Evolutionary conservation across 1,140 invertebrate genomes (phyloP).

Genomic region (Tribolium castaneum): DNA sequence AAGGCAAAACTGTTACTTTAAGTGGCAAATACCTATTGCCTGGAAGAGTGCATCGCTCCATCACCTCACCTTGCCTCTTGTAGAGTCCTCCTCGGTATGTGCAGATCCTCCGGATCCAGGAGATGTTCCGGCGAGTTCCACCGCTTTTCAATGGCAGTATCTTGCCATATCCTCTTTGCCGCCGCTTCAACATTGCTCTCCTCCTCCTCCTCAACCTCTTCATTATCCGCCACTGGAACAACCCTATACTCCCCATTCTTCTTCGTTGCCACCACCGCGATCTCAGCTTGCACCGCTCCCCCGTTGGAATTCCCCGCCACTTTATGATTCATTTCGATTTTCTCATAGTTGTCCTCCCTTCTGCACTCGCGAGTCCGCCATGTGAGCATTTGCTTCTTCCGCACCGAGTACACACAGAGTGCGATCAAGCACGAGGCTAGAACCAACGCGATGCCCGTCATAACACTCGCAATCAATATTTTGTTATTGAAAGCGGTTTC

Average conservation of each 20-base stretch:
- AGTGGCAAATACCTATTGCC: background rate
- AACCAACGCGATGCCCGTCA: slow-evolving; percentile 70
- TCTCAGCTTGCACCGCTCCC: slow-evolving; percentile 49
- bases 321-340: slow-evolving; percentile 77
- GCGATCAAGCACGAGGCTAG: slow-evolving; percentile 71
- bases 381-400: slow-evolving; percentile 59
- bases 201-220: slow-evolving; percentile 65
- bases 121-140: slow-evolving; percentile 54
- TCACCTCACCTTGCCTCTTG: slow-evolving; percentile 53
- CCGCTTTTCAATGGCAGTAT: slow-evolving; percentile 27
- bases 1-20: background rate
- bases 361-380: slow-evolving; percentile 60
- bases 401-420: slow-evolving; percentile 70
- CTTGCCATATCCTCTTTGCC: slow-evolving; percentile 45
- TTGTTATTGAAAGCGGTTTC: slow-evolving; percentile 67
- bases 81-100: slow-evolving; percentile 54
- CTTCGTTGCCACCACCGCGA: slow-evolving; percentile 63
- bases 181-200: slow-evolving; percentile 61
- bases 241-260: slow-evolving; percentile 77
- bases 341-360: slow-evolving; percentile 77
- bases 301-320: slow-evolving; percentile 60
- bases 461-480: slow-evolving; percentile 68
- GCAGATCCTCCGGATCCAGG: slow-evolving; percentile 56
- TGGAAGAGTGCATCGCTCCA: background rate
- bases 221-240: slow-evolving; percentile 73